Evolutionary conservation across 2,888 invertebrate species (phyloP).

Genomic region (Drosophila borborema): DNA sequence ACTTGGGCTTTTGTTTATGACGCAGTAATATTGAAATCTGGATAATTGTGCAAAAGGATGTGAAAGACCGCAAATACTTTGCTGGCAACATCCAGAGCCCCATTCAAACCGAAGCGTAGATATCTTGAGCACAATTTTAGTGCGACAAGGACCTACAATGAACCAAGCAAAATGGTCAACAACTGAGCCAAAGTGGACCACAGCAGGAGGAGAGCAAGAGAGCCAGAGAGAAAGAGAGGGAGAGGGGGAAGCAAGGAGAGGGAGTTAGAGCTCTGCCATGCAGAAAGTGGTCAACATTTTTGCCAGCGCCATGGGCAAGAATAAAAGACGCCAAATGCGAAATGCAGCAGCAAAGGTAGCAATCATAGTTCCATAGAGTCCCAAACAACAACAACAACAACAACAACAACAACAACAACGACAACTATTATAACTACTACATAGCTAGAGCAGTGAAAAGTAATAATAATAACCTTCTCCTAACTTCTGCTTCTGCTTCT

Average conservation of each 20-base stretch:
- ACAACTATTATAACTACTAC: constrained; percentile 26
- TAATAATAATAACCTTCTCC: constrained; percentile 70
- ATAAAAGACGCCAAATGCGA: constrained; percentile 69
- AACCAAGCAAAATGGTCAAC: constrained; percentile 36
- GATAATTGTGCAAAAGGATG: constrained; percentile 77
- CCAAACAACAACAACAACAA: constrained; percentile 1
- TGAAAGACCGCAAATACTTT: constrained; percentile 76
- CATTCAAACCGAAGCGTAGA: constrained; percentile 54
- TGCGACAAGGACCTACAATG: constrained; percentile 45
- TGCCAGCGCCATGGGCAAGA: constrained; percentile 75
- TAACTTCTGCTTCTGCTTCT: constrained; percentile 43
- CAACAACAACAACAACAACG: constrained; percentile 10
- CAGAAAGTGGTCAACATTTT: constrained; percentile 78
- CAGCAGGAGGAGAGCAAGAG: background rate
- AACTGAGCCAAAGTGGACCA: constrained; percentile 22
- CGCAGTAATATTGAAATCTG: constrained; percentile 75
- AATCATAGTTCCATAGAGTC: constrained; percentile 65
- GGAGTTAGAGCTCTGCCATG: constrained; percentile 59
- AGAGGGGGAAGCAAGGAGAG: background rate
- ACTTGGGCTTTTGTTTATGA: constrained; percentile 70
- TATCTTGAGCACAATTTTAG: constrained; percentile 70
- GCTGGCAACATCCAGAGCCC: constrained; percentile 25
- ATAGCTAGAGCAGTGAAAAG: constrained; percentile 22
- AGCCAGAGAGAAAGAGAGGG: constrained; percentile 25
- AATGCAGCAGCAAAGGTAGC: constrained; percentile 62